Percentiles rank a stretch among this genome's conserved stretches.
These are phyloP conservation scores for Gyrodactylus salaris DNA, from an alignment of 1,140 invertebrate genomes.

Conservation along the genomic window DNA sequence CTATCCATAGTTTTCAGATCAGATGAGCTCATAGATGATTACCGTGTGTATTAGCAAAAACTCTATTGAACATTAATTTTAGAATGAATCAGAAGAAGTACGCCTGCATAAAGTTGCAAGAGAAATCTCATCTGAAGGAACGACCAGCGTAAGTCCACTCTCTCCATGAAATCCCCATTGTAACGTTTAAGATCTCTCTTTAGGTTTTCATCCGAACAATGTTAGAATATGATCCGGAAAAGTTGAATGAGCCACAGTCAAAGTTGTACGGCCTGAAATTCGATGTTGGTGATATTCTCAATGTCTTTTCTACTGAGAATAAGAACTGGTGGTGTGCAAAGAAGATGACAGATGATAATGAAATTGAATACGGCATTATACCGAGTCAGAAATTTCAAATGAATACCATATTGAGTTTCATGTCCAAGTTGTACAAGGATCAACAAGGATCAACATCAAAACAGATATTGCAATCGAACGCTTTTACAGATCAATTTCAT, in stretches of 20 bases:
- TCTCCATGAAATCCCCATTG: too few species aligned
- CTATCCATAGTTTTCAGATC: too few species aligned
- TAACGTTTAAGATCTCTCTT: too few species aligned
- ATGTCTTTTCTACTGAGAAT: neutral
- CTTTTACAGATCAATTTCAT: neutral
- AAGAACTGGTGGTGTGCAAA: neutral
- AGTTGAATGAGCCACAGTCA: neutral
- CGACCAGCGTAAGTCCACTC: too few species aligned
- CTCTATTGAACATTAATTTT: too few species aligned
- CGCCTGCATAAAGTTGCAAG: too few species aligned
- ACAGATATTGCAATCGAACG: neutral
- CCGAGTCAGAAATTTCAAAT: neutral
- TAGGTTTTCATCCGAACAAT: neutral
- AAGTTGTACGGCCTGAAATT: neutral
- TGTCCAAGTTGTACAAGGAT: neutral
- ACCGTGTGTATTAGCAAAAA: too few species aligned
- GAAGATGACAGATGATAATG: neutral
- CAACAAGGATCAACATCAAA: neutral
- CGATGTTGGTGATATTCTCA: neutral
- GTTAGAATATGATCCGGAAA: neutral
- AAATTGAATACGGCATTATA: neutral
- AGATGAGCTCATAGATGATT: too few species aligned
- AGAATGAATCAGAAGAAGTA: too few species aligned
- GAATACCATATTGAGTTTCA: neutral
- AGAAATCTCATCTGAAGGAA: too few species aligned